Base-by-base conservation (phyloP, 2,888 invertebrate species). In the Cephus sareptanus region DNA sequence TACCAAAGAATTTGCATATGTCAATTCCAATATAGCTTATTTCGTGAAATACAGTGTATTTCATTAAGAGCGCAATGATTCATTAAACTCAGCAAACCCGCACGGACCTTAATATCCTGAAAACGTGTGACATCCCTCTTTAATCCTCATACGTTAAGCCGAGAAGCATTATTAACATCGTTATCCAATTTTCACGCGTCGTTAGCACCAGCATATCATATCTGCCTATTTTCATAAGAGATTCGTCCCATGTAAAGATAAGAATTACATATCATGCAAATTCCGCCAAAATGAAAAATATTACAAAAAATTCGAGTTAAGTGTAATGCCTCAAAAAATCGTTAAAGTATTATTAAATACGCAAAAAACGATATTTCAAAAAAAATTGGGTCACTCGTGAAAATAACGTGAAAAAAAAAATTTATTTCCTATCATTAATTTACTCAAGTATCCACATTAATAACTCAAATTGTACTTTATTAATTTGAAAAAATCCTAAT, bases 131-230 rank as follows among this genome's bases (percentile, higher is more conserved):
- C 56, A 15, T 56, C 23, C 56, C 56, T 56, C 56, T 23, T 56
- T 56, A 56, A 56, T 56, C 56, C 34, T n/a, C 33, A 56, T 23
- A 40, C 75, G 15, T 75, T 75, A 75, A 75, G 35, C 56, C n/a
- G 34, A 33, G 11, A 56, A 75, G 75, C 35, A 75, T 75, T 75
- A 37, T 75, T 75, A 74, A 56, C 15, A 31, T 75, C n/a, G 35
- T 15, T 35, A n/a, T 56, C 35, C 40, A 40, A 56, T 75, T 75
- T 56, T 35, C 35, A 34, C 56, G 31, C 75, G 56, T 56, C 35
- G 75, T 75, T 75, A 56, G 9, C 56, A 23, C 9, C 56, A 56
- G 56, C 56, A 23, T 56, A 56, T 56, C 56, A 56, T 9, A 56
- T 6, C 56, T 56, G 23, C 9, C 23, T 40, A 40, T 15, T 40